Percentiles rank a stretch among this genome's conserved stretches.
Conservation (phyloP, 2,888 invertebrate genomes). For the Agapostemon virescens region DNA sequence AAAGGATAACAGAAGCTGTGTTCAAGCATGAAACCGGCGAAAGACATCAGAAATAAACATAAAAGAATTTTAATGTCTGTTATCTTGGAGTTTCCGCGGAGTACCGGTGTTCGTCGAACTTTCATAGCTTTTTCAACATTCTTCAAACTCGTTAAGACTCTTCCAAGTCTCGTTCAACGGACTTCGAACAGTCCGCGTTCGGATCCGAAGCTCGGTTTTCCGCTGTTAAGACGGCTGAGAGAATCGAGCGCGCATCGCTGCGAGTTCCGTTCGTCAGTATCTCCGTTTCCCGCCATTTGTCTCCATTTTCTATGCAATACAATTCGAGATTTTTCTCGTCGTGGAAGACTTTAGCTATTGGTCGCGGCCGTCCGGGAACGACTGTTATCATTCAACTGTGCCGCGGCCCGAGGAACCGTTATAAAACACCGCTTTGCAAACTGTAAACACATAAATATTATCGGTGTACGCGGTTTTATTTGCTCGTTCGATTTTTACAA, state of each 20-base stretch:
- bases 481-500: neutral
- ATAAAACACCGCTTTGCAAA: slow-evolving; percentile 4
- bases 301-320: slow-evolving; percentile 36
- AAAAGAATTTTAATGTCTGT: slow-evolving; percentile 20
- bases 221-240: slow-evolving; percentile 6
- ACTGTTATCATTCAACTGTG: slow-evolving; percentile 24
- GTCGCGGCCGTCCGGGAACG: neutral
- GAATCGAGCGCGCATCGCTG: slow-evolving; percentile 13
- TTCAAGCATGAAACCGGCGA: neutral
- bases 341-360: slow-evolving; percentile 34
- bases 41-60: neutral
- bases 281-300: slow-evolving; percentile 37
- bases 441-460: slow-evolving; percentile 25
- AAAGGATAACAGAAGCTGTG: neutral
- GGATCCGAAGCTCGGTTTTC: neutral
- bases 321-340: slow-evolving; percentile 33
- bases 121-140: slow-evolving; percentile 7
- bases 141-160: slow-evolving; percentile 22
- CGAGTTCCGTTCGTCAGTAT: slow-evolving; percentile 26
- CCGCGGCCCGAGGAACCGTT: neutral
- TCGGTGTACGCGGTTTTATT: neutral
- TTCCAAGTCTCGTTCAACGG: slow-evolving; percentile 12
- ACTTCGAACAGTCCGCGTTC: slow-evolving; percentile 1
- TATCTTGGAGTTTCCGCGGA: slow-evolving; percentile 14
- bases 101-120: neutral